These are phyloP conservation scores for Molossus alvarezi DNA, from an alignment of 2,797 vertebrate species.

Conservation along the genomic window DNA sequence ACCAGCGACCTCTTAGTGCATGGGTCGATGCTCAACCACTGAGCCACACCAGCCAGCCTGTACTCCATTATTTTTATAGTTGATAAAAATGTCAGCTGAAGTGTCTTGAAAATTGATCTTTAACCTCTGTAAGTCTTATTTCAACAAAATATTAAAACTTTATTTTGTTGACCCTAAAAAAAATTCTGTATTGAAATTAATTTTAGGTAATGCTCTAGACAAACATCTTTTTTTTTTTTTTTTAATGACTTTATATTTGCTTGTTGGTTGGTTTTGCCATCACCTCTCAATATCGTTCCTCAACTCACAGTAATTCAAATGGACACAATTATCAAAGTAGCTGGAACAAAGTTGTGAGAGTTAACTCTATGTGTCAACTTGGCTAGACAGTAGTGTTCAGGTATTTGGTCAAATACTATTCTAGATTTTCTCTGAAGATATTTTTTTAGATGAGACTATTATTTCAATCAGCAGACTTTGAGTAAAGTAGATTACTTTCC, in stretches of 20 bases:
- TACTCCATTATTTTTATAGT: neutral
- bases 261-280: neutral
- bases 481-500: neutral
- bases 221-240: neutral
- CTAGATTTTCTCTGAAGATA: neutral
- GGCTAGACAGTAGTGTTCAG: neutral
- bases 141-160: neutral
- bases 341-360: neutral
- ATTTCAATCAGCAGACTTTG: neutral
- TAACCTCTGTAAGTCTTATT: neutral
- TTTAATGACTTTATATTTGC: neutral
- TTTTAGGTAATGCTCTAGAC: neutral
- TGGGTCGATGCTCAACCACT: too few relatives aligned
- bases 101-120: neutral
- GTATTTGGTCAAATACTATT: neutral
- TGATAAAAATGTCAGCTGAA: neutral
- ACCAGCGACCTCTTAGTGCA: too few relatives aligned
- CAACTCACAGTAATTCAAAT: neutral
- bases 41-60: neutral
- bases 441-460: neutral
- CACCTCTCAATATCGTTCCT: neutral
- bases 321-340: slow-evolving; percentile 6
- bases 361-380: slow-evolving; percentile 8
- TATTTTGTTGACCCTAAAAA: slow-evolving; percentile 23
- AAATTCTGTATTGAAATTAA: neutral